Evolutionary conservation across 92 coral and sea anemone genomes (phyloP).

Genomic region (Micromussa lordhowensis): DNA sequence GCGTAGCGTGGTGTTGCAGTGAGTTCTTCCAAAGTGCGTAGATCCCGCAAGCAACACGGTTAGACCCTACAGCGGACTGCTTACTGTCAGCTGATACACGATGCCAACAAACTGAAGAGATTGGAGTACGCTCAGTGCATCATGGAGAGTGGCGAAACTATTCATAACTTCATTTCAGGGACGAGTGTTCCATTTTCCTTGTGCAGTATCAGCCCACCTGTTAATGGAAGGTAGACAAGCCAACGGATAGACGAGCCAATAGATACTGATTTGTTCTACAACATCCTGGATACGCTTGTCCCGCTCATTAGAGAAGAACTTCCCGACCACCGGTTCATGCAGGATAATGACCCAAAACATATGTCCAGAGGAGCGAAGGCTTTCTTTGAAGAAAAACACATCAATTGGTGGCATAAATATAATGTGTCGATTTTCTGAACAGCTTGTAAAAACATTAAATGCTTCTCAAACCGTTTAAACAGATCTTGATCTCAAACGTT

Average conservation of each 20-base stretch:
- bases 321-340: constrained; percentile 16
- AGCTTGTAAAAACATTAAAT: no score
- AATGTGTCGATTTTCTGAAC: no score
- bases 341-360: no score
- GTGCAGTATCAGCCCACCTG: constrained; percentile 17
- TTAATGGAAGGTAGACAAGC: constrained; percentile 38
- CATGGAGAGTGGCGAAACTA: constrained; percentile 30
- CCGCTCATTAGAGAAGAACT: constrained; percentile 32
- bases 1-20: constrained; percentile 16
- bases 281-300: constrained; percentile 34
- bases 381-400: no score
- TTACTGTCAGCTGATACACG: constrained; percentile 57
- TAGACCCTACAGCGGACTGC: constrained; percentile 37
- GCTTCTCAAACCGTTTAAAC: no score
- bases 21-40: constrained; percentile 39
- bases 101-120: constrained; percentile 38
- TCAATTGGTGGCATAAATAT: no score
- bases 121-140: constrained; percentile 36
- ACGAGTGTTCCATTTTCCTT: constrained; percentile 18
- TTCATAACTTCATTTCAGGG: neutral
- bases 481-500: no score
- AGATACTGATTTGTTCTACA: constrained; percentile 44
- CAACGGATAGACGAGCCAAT: constrained; percentile 39
- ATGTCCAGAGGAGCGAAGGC: no score
- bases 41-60: constrained; percentile 23